Conservation (phyloP, 2,888 invertebrate species). For the Watsonalla binaria region DNA sequence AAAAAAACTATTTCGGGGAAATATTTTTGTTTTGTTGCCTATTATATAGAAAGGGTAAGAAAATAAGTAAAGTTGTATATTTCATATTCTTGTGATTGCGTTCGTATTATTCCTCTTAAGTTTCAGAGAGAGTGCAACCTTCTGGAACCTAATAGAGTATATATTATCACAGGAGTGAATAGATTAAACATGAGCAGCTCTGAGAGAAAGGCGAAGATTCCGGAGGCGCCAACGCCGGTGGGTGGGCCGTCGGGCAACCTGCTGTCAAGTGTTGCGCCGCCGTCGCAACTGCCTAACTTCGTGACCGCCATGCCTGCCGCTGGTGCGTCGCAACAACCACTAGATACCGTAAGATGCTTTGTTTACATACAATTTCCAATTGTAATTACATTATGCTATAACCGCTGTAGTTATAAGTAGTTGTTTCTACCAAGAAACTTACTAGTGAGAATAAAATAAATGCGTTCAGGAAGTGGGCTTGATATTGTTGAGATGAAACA, state of each 20-base stretch:
- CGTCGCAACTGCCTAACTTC: conserved; percentile 83
- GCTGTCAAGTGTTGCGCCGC: conserved; percentile 84
- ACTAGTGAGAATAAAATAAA: no score
- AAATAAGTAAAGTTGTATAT: no score
- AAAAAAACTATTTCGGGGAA: neutral
- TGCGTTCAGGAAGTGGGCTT: no score
- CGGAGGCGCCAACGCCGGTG: conserved; percentile 65
- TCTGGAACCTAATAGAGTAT: neutral
- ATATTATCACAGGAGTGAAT: neutral
- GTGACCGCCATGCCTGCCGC: conserved; percentile 58
- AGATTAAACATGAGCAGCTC: conserved; percentile 36
- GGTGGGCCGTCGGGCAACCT: conserved; percentile 73
- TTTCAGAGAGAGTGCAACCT: no score
- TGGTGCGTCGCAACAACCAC: conserved; percentile 13
- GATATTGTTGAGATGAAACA: no score
- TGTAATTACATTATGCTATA: no score
- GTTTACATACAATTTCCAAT: no score
- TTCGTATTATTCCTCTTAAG: no score
- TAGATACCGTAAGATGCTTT: conserved; percentile 14
- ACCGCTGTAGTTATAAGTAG: no score
- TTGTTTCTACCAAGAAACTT: no score
- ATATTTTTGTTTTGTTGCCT: neutral
- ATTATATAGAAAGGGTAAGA: no score
- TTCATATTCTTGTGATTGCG: no score
- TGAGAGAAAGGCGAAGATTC: conserved; percentile 59